A percentile compares a stretch with the other conserved stretches of the same genome.
phyloP scores from a whole-genome alignment of 2,888 invertebrate species.

The Stenchaetothrips biformis region DNA sequence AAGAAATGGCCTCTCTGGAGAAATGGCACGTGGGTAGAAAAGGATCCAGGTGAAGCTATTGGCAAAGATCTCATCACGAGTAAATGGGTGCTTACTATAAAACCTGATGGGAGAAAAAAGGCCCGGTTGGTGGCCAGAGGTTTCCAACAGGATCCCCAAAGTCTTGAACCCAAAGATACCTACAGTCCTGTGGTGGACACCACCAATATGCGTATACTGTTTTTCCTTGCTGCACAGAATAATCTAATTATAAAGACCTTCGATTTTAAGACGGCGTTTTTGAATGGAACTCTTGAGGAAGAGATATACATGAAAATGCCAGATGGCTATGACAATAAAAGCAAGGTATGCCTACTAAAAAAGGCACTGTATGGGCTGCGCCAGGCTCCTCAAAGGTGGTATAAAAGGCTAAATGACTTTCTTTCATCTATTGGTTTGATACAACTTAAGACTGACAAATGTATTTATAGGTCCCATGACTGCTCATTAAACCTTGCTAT shows the following conservation, averaged over 20 bases:
- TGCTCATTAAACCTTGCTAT: slow-evolving; percentile 30
- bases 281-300: slow-evolving; percentile 34
- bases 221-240: slow-evolving; percentile 29
- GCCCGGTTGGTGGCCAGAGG: slow-evolving; percentile 34
- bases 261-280: slow-evolving; percentile 35
- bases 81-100: slow-evolving; percentile 28
- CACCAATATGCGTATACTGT: slow-evolving; percentile 29
- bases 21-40: slow-evolving; percentile 18
- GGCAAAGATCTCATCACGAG: neutral
- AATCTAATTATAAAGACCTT: slow-evolving; percentile 29
- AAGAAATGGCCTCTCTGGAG: slow-evolving; percentile 12
- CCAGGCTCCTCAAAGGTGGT: slow-evolving; percentile 35
- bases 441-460: slow-evolving; percentile 32
- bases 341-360: slow-evolving; percentile 31
- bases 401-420: slow-evolving; percentile 32
- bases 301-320: slow-evolving; percentile 33
- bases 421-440: slow-evolving; percentile 28
- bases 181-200: slow-evolving; percentile 33
- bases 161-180: slow-evolving; percentile 32
- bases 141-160: slow-evolving; percentile 33
- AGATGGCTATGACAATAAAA: slow-evolving; percentile 30
- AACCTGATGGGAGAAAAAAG: slow-evolving; percentile 31
- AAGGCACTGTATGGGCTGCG: slow-evolving; percentile 34
- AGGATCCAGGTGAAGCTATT: neutral
- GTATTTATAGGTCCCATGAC: slow-evolving; percentile 31